A percentile compares a stretch with the other conserved stretches of the same genome.
Evolutionary conservation across 2,113 vertebrate species (phyloP).

Genomic region (Aptenodytes patagonicus): DNA sequence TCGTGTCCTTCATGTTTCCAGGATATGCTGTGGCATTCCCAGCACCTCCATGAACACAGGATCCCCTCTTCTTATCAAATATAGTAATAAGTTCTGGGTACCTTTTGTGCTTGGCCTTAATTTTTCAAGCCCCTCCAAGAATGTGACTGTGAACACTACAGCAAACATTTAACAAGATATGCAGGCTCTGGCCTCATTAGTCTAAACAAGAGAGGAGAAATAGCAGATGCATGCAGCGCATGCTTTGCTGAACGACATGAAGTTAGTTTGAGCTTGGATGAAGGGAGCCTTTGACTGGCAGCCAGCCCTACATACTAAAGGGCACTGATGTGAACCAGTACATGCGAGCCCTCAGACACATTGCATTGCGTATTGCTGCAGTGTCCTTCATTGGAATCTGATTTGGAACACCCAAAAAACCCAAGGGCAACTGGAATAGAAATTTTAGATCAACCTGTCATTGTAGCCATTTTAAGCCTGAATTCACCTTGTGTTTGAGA

Average conservation of each 20-base stretch:
- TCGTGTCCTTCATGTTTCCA: not conserved
- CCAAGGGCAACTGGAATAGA: not conserved
- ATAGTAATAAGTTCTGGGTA: not conserved
- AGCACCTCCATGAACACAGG: not conserved
- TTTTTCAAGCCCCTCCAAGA: not conserved
- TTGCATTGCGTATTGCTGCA: not conserved
- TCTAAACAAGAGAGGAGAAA: not conserved
- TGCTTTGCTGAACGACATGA: not conserved
- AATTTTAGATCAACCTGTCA: not conserved
- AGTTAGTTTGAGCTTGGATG: not conserved
- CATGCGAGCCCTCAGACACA: not conserved
- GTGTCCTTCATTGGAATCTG: not conserved
- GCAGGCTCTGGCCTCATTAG: not conserved
- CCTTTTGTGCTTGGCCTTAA: not conserved
- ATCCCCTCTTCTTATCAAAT: not conserved
- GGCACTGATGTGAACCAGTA: not conserved
- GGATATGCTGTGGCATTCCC: not conserved
- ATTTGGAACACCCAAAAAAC: not conserved
- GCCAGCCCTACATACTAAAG: not conserved
- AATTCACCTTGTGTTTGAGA: not conserved
- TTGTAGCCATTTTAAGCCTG: not conserved
- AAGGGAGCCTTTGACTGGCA: not conserved
- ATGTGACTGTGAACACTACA: not conserved
- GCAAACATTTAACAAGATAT: not conserved
- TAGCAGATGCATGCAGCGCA: not conserved